Evolutionary conservation across 2,113 vertebrate genomes (phyloP).

Genomic region (Cynopterus brachyotis): DNA sequence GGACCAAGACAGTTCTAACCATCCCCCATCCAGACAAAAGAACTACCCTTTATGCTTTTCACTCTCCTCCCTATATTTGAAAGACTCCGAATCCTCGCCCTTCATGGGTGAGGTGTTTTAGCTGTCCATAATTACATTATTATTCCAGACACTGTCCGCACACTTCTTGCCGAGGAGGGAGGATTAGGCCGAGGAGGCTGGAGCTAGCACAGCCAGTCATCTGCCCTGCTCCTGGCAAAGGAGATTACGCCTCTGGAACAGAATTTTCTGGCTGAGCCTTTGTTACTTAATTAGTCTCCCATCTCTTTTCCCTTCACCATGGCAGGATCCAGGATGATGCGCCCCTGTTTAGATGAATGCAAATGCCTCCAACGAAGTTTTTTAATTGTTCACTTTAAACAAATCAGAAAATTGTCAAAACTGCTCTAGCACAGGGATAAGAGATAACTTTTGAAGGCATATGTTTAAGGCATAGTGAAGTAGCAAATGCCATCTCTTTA

Average conservation of each 20-base stretch:
- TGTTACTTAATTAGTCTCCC: slow-evolving; percentile 72
- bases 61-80: background rate
- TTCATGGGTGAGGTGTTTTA: slow-evolving; percentile 68
- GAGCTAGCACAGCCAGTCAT: background rate
- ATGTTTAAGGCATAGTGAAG: slow-evolving; percentile 45
- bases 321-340: background rate
- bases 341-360: slow-evolving; percentile 48
- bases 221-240: slow-evolving; percentile 59
- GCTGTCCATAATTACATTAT: slow-evolving; percentile 65
- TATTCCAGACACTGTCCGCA: slow-evolving; percentile 63
- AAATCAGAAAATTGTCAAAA: slow-evolving; percentile 66
- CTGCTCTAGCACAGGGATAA: background rate
- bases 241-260: slow-evolving; percentile 60
- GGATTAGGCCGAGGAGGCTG: slow-evolving; percentile 65
- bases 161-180: slow-evolving; percentile 48
- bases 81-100: slow-evolving; percentile 43
- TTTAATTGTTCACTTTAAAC: slow-evolving; percentile 59
- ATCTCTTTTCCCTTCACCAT: slow-evolving; percentile 49
- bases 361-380: slow-evolving; percentile 53
- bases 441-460: slow-evolving; percentile 58
- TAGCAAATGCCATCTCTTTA: slow-evolving; percentile 57
- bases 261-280: slow-evolving; percentile 40
- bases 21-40: background rate
- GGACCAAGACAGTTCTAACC: background rate
- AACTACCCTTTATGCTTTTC: slow-evolving; percentile 30